Base-by-base conservation (phyloP, 30 jellyfish, hydroid and myxozoan species). In the Cassiopea andromeda region DNA sequence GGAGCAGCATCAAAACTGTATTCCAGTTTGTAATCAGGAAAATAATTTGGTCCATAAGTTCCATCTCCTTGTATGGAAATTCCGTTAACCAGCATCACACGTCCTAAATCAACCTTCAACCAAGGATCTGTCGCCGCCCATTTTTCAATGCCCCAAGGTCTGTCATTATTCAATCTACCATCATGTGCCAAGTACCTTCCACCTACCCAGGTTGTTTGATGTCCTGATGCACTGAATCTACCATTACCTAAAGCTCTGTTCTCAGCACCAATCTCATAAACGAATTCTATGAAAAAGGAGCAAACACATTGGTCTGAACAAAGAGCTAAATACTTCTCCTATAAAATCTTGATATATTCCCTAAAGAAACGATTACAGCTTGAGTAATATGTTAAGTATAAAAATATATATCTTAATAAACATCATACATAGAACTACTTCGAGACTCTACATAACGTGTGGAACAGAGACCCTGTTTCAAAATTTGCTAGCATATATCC, bases 51-150 rank as follows among this genome's bases (percentile, higher is more conserved):
- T 19, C 85, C 97, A 1, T 46, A 82, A 12, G 90, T 76, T n/a
- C 92, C 75, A 60, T 90, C 97, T 9, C 97, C 97, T 61, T 91
- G 97, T 8, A 79, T 84, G 27, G 97, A 77, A 18, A 91, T 71
- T 15, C 89, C 97, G 44, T 75, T 91, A n/a, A 91, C 94, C 7
- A 79, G 61, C 94, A 91, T 75, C 0, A 70, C 85, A 12, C 90
- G 80, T 15, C 97, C 97, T 5, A 91, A 67, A 77, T 90, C 97
- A 45, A 90, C 87, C 44, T 89, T 81, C 48, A 89, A 82, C 96
- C 96, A 89, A 1, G 73, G 60, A 46, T 17, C 13, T 16, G 45
- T 19, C 1, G 80, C 1, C 1, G 7, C 71, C 19, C 17, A 2
- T 8, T 44, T 69, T 4, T 1, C 1, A 1, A 45, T 2, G 48